Evolutionary conservation across 2,113 vertebrate species (phyloP), one percentile per base, ranked within the genome.

Genomic region (Phoxinus phoxinus): DNA sequence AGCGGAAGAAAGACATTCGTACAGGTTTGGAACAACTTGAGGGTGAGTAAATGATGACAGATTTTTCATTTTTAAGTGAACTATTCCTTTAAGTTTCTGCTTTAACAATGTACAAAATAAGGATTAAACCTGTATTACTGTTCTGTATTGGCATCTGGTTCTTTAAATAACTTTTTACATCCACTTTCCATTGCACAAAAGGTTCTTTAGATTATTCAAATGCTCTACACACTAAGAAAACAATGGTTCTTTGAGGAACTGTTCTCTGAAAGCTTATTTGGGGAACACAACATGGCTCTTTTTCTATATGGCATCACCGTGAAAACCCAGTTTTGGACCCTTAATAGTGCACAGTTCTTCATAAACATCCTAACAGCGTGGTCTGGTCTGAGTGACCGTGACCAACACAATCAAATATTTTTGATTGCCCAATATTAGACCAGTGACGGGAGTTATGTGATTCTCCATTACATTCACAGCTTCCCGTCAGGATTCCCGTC

Each of bases 391-490:
- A 59, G 23, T 81, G 71, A 87, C 46, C 19, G 4, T 67, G 72
- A 83, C 65, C 53, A 65, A 73, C 35, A 69, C 74, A 15, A n/a
- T n/a, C 3, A 23, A 30, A 10, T 21, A 25, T 67, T n/a, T 76
- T 85, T 15, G 17, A 67, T 48, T 74, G 21, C 15, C n/a, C 67
- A 56, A 30, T 59, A 79, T 71, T 32, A 61, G 51, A 75, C 21
- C 48, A 23, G 30, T 77, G 48, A 67, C 48, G 27, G 53, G 32
- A 25, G 30, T 53, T 85, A 67, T 25, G 56, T 73, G n/a, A 25
- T 65, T 86, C 75, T 84, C 84, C 84, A 86, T 88, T 84, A 72
- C 8, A 61, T 65, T 37, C 21, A 59, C 6, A 12, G 63, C 83
- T 59, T 76, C 48, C 85, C 72, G 72, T 72, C 67, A 67, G 84